Conservation (phyloP, 1,140 invertebrate genomes). For the Drosophila pandora region DNA sequence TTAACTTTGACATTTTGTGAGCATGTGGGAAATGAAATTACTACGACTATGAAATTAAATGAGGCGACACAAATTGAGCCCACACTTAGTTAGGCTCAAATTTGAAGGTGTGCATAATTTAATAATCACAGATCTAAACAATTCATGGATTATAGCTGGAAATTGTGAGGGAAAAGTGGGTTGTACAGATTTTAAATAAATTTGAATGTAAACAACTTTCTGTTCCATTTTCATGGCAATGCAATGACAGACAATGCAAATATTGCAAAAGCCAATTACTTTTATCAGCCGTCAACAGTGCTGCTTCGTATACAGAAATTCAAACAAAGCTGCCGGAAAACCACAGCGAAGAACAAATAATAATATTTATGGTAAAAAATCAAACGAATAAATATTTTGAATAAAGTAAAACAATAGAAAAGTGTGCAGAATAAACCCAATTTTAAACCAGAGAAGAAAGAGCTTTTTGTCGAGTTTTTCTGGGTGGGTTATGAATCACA, state of each 20-base stretch:
- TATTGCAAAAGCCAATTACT: constrained; percentile 35
- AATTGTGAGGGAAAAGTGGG: neutral
- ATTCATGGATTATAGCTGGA: constrained; percentile 4
- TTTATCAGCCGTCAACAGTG: constrained; percentile 38
- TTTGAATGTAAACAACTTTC: constrained; percentile 6
- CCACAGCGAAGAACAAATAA: constrained; percentile 20
- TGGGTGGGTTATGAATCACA: constrained; percentile 9
- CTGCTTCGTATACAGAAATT: constrained; percentile 26
- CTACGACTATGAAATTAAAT: constrained; percentile 37
- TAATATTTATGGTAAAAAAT: constrained; percentile 40
- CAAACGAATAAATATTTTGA: constrained; percentile 38
- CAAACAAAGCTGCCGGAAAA: constrained; percentile 11
- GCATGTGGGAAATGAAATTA: constrained; percentile 45
- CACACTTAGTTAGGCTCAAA: constrained; percentile 9
- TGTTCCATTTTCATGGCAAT: constrained; percentile 9
- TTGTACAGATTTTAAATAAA: neutral
- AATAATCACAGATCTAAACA: constrained; percentile 8
- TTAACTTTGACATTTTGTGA: constrained; percentile 62
- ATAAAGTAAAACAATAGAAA: constrained; percentile 31
- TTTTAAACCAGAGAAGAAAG: constrained; percentile 10
- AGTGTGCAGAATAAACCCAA: constrained; percentile 14
- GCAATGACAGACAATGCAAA: constrained; percentile 21
- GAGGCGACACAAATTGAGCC: constrained; percentile 17
- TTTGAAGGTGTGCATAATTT: constrained; percentile 23
- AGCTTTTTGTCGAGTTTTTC: constrained; percentile 7